A percentile compares a stretch with the other conserved stretches of the same genome.
Conservation (phyloP, 2,888 invertebrate genomes). For the Amphipoea oculea region DNA sequence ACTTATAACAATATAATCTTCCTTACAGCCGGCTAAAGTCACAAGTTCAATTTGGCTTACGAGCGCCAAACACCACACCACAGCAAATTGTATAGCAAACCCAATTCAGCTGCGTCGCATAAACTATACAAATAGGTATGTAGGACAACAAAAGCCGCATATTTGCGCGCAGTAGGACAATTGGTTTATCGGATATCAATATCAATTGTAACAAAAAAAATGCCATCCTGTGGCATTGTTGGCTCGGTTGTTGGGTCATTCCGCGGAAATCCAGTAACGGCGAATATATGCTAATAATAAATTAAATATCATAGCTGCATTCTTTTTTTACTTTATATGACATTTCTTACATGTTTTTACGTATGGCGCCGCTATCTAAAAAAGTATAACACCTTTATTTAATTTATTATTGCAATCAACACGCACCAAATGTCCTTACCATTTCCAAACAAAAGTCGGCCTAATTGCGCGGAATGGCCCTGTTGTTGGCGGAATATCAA, state of each 20-base stretch:
- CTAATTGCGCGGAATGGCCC: no score
- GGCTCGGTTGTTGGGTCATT: neutral
- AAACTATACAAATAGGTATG: neutral
- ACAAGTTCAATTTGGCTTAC: neutral
- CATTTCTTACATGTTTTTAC: no score
- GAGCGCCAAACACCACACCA: neutral
- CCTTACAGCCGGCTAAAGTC: neutral
- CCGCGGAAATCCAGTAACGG: no score
- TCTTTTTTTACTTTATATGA: no score
- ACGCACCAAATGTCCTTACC: no score
- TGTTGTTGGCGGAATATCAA: constrained; percentile 36
- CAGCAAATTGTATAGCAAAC: constrained; percentile 10
- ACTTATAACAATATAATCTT: neutral
- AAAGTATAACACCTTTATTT: no score
- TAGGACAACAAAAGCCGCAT: constrained; percentile 13
- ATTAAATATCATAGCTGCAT: no score
- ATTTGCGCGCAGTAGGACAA: neutral
- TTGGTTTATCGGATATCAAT: constrained; percentile 24
- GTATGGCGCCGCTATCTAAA: no score
- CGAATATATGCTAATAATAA: no score
- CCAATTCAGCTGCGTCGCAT: constrained; percentile 6
- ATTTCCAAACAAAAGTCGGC: no score
- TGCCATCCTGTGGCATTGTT: constrained; percentile 29
- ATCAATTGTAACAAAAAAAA: constrained; percentile 25
- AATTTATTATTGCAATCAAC: no score